Evolutionary conservation across 2,797 vertebrate species (phyloP).

Genomic region (Gobionotothen gibberifrons): DNA sequence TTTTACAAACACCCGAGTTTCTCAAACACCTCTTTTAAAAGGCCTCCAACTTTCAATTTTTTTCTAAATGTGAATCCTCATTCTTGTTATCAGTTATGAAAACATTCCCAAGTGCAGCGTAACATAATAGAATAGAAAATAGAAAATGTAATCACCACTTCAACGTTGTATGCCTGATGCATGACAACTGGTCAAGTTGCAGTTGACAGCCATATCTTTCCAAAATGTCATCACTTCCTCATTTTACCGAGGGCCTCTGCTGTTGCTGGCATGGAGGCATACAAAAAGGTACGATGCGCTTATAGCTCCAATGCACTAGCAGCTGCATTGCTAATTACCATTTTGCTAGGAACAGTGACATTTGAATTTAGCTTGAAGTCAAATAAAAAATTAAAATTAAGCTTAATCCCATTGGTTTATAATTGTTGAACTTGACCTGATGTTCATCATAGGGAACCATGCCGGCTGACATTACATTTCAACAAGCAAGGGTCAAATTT

Average conservation of each 20-base stretch:
- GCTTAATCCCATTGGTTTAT: background rate
- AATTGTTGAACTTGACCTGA: constrained; percentile 9
- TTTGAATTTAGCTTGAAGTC: background rate
- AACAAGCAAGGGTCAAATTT: constrained; percentile 6
- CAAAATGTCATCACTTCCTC: too few relatives aligned
- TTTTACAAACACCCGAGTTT: constrained; percentile 32
- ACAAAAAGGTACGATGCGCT: background rate
- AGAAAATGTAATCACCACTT: too few relatives aligned
- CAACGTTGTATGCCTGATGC: too few relatives aligned
- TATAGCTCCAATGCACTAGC: background rate
- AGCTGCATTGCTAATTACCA: background rate
- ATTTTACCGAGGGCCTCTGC: too few relatives aligned
- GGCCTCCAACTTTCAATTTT: background rate
- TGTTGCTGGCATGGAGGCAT: too few relatives aligned
- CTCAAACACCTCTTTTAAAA: background rate
- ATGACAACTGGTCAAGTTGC: too few relatives aligned
- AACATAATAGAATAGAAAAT: background rate
- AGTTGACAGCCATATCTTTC: too few relatives aligned
- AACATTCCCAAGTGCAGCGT: background rate
- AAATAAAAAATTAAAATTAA: background rate
- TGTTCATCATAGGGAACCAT: constrained; percentile 14
- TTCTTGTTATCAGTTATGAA: constrained; percentile 10
- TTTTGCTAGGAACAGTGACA: background rate
- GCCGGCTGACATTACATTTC: constrained; percentile 1
- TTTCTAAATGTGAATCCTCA: background rate